These are phyloP conservation scores for Dolichoris vasculosae DNA, from an alignment of 1,140 invertebrate species.

Conservation along the genomic window DNA sequence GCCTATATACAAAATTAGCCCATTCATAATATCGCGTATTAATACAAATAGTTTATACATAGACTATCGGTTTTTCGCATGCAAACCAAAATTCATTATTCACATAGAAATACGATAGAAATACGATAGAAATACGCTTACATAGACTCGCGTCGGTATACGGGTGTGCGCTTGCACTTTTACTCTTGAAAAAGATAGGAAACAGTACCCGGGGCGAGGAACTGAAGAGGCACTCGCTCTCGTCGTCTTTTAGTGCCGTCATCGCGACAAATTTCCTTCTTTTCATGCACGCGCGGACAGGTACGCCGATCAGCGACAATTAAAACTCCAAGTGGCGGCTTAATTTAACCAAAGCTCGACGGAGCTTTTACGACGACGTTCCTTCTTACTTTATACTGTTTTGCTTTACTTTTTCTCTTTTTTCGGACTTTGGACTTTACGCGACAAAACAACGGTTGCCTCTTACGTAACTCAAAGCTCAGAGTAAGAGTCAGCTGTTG, in stretches of 20 bases:
- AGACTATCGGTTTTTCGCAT: not conserved
- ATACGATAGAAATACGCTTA: not conserved
- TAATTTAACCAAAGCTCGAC: slow-evolving; percentile 37
- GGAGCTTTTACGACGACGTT: slow-evolving; percentile 22
- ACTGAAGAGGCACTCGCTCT: slow-evolving; percentile 36
- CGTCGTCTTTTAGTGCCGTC: slow-evolving; percentile 21
- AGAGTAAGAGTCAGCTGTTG: not conserved
- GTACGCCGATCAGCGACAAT: slow-evolving; percentile 41
- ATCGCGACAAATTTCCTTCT: slow-evolving; percentile 34
- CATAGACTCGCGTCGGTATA: not conserved
- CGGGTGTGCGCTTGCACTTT: slow-evolving; percentile 11
- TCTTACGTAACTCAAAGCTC: slow-evolving; percentile 9
- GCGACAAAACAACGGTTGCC: not conserved
- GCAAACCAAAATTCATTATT: not conserved
- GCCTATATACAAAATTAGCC: not conserved
- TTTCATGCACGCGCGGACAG: slow-evolving; percentile 32
- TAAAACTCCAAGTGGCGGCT: slow-evolving; percentile 40
- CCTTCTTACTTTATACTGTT: slow-evolving; percentile 8
- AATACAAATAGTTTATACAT: not conserved
- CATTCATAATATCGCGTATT: not conserved
- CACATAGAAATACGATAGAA: too few relatives aligned
- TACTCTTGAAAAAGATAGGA: slow-evolving; percentile 5
- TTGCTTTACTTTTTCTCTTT: not conserved
- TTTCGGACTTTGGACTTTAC: not conserved
- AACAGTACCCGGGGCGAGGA: not conserved